Conservation (phyloP, 2,888 invertebrate genomes). For the Lissocephala sabroskyi region DNA sequence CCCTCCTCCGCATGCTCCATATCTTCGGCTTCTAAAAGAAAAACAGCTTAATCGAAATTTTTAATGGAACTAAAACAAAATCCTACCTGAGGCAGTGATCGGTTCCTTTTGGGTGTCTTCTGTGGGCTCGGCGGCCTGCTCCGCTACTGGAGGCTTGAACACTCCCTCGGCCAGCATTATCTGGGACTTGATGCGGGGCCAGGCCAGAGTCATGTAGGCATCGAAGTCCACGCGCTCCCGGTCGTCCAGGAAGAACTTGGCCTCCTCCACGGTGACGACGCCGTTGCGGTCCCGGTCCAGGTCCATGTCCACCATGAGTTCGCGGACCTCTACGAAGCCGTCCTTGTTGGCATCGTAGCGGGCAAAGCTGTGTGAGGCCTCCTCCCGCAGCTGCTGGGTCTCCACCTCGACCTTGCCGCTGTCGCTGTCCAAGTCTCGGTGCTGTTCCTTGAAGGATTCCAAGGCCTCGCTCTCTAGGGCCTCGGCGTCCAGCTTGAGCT, state of each 20-base stretch:
- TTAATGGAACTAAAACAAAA: no score
- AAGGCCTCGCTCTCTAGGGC: conserved; percentile 82
- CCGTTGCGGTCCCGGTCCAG: conserved; percentile 95
- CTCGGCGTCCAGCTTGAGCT: conserved; percentile 81
- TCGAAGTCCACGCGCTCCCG: conserved; percentile 80
- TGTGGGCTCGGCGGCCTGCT: conserved; percentile 28
- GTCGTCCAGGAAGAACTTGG: conserved; percentile 81
- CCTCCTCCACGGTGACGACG: conserved; percentile 89
- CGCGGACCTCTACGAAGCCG: conserved; percentile 79
- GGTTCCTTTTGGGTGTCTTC: no score
- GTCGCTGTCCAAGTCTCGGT: conserved; percentile 76
- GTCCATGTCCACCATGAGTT: conserved; percentile 80
- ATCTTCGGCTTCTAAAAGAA: conserved; percentile 26
- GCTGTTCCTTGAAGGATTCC: conserved; percentile 83
- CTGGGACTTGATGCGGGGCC: conserved; percentile 85
- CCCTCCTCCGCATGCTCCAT: conserved; percentile 25
- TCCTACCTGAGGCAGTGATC: no score
- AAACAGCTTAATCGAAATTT: no score
- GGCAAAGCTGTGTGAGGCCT: conserved; percentile 82
- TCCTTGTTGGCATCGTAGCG: conserved; percentile 87
- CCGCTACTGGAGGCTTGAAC: conserved; percentile 75
- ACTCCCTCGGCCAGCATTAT: conserved; percentile 83
- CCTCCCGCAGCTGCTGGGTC: conserved; percentile 73
- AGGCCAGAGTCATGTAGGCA: conserved; percentile 80
- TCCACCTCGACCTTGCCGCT: conserved; percentile 77